Base-by-base conservation (phyloP, 1,140 invertebrate genomes). In the Elysia chlorotica region DNA sequence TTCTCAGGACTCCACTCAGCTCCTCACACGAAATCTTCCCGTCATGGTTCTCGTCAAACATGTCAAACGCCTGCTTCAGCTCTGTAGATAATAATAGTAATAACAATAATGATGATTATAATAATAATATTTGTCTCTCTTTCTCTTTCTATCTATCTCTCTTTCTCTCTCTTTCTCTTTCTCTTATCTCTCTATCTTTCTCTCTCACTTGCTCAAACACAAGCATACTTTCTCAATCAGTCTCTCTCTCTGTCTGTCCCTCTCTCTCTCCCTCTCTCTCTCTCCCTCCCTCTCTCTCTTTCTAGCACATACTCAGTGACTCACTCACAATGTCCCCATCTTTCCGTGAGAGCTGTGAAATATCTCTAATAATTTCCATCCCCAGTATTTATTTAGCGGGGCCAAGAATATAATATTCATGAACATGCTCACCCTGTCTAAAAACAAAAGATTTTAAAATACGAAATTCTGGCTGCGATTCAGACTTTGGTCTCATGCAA, bases 11-110 rank as follows among this genome's bases (percentile, higher is more conserved):
- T 84, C 97, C 98, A 78, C 98, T 98, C 91, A 99, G 92, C 91
- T 99, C 98, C 91, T 99, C 99, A 87, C 97, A 99, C 81, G 98
- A 99, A 90, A 99, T 99, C 86, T 97, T 99, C 87, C 98, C 98
- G 91, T 99, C 98, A 74, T 98, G 96, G 88, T 99, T 83, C 71
- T 86, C 84, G 73, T 86, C 84, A 71, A 86, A 86, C 65, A 84
- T 76, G 53, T 82, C 79, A 76, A 86, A 86, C 14, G 81, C 77
- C 62, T 83, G 78, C 73, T 81, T 81, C 59, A 84, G 72, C 61
- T 86, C 84, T 86, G 79, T 25, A 79, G 78, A 70, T 23, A 71
- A n/a, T n/a, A n/a, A n/a, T n/a, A n/a, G n/a, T n/a, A n/a, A n/a
- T n/a, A n/a, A n/a, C n/a, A n/a, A n/a, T n/a, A n/a, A n/a, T n/a